Evolutionary conservation across 2,797 vertebrate species (phyloP).

Genomic region (Poeciliopsis paucimaculata): DNA sequence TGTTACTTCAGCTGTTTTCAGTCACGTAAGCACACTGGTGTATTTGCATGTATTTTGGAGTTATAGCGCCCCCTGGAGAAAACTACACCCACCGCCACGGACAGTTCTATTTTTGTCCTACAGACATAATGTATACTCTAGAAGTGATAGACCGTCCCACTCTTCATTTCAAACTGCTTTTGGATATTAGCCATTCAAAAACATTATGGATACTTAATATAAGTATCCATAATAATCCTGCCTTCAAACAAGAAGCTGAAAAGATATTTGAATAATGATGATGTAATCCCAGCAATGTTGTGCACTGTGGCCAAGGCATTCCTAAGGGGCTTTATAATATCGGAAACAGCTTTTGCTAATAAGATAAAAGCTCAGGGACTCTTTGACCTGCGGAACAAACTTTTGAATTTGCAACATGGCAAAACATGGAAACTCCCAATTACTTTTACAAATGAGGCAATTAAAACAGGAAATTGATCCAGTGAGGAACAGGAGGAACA

Average conservation of each 20-base stretch:
- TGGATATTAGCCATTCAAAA: neutral
- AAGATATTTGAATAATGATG: neutral
- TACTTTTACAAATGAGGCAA: too few species aligned
- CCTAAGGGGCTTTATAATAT: neutral
- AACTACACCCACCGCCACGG: too few species aligned
- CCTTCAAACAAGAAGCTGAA: neutral
- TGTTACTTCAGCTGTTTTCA: too few species aligned
- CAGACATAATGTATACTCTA: neutral
- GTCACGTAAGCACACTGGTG: too few species aligned
- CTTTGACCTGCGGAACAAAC: neutral
- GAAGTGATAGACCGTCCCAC: neutral
- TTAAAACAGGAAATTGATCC: too few species aligned
- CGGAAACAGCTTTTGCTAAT: neutral
- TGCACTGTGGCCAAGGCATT: neutral
- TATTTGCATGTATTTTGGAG: too few species aligned
- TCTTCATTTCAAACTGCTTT: neutral
- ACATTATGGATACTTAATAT: neutral
- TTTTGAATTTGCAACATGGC: neutral
- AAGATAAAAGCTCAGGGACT: neutral
- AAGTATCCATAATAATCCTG: neutral
- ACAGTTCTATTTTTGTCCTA: neutral
- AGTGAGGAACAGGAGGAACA: too few species aligned
- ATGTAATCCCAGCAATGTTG: neutral
- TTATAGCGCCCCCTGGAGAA: too few species aligned
- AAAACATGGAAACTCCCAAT: neutral